Percentiles rank a stretch among this genome's conserved stretches.
Conservation (phyloP, 2,797 vertebrate genomes). For the Falco novaeseelandiae region DNA sequence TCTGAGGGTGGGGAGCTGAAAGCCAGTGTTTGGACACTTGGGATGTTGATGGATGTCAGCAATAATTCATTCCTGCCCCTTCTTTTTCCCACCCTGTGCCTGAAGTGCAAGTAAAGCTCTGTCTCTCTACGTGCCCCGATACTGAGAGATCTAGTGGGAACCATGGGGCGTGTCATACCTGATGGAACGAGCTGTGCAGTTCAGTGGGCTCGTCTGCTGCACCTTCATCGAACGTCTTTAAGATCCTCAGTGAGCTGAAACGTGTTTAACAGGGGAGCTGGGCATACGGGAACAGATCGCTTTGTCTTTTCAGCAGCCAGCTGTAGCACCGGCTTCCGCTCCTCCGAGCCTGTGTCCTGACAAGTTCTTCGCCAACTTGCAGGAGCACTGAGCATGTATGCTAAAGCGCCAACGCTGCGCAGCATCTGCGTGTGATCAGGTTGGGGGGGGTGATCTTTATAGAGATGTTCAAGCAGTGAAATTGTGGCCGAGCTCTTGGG, state of each 20-base stretch:
- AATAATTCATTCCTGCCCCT: neutral
- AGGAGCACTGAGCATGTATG: neutral
- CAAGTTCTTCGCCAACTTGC: neutral
- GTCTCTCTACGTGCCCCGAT: neutral
- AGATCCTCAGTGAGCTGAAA: neutral
- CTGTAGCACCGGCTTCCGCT: neutral
- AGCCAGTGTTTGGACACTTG: accelerated
- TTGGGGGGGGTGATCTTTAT: accelerated
- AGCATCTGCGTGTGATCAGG: neutral
- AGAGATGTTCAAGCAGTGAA: neutral
- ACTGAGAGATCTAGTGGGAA: neutral
- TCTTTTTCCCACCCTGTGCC: too few species aligned
- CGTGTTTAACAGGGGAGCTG: neutral
- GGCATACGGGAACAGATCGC: neutral
- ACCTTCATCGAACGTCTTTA: neutral
- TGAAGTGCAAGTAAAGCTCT: neutral
- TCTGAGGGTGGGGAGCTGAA: neutral
- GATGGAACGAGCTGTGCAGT: neutral
- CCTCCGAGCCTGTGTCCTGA: neutral
- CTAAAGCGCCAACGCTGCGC: neutral
- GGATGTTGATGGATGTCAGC: neutral
- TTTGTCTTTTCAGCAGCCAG: neutral
- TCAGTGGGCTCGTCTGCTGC: neutral
- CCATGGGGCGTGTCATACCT: accelerated
- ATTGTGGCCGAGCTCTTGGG: too few species aligned